A percentile compares a stretch with the other conserved stretches of the same genome.
Evolutionary conservation across 2,113 vertebrate genomes (phyloP).

Genomic region (Labeo rohita): DNA sequence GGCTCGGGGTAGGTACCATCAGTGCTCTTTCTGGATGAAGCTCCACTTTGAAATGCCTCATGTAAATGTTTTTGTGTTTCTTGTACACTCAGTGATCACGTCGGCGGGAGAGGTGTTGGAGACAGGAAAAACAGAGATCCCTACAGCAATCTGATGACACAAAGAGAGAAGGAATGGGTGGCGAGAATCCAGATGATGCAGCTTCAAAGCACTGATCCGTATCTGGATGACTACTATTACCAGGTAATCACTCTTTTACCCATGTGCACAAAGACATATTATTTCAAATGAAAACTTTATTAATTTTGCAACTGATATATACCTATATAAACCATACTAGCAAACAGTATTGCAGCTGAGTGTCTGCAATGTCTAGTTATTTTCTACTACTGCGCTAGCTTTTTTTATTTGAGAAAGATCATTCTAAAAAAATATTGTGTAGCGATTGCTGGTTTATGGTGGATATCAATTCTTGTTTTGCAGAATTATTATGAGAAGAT

Average conservation of each 20-base stretch:
- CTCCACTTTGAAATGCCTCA: background rate
- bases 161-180: slow-evolving; percentile 97
- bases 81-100: slow-evolving; percentile 80
- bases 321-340: background rate
- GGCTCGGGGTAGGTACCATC: slow-evolving; percentile 63
- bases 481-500: slow-evolving; percentile 98
- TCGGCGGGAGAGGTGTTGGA: slow-evolving; percentile 72
- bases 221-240: slow-evolving; percentile 97
- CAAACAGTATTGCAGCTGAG: no score
- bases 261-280: background rate
- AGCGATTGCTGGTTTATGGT: background rate
- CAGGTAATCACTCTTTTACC: slow-evolving; percentile 71
- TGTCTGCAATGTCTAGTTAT: no score
- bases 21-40: background rate
- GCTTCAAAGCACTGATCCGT: slow-evolving; percentile 95
- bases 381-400: no score
- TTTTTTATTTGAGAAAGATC: background rate
- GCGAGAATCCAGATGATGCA: slow-evolving; percentile 99
- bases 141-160: slow-evolving; percentile 96
- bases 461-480: background rate
- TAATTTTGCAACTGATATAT: no score
- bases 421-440: background rate
- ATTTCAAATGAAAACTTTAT: background rate
- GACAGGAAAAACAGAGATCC: slow-evolving; percentile 86
- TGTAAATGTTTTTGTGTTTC: slow-evolving; percentile 32